phyloP scores from a whole-genome alignment of 2,888 invertebrate genomes.

The Cacoxenus indagator region DNA sequence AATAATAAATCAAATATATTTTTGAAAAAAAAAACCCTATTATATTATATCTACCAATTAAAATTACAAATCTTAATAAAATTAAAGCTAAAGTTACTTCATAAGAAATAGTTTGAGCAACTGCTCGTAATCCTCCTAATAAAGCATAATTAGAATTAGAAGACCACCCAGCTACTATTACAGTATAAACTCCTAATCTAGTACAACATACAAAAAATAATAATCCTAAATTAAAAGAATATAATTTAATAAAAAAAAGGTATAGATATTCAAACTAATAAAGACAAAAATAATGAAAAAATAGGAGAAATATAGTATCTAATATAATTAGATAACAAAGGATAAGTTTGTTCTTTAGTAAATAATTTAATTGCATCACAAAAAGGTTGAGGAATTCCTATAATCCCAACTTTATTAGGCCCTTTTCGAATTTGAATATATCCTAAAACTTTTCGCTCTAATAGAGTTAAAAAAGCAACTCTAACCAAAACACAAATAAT shows the following conservation, averaged over 20 bases:
- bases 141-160: constrained; percentile 82
- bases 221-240: constrained; percentile 74
- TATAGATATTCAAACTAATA: constrained; percentile 74
- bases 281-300: constrained; percentile 74
- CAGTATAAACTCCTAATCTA: constrained; percentile 76
- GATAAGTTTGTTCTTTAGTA: constrained; percentile 76
- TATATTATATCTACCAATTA: constrained; percentile 75
- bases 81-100: constrained; percentile 80
- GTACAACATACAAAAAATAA: constrained; percentile 78
- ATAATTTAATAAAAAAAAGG: constrained; percentile 74
- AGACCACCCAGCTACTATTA: constrained; percentile 77
- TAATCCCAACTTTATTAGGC: constrained; percentile 78
- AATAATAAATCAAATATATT: constrained; percentile 73
- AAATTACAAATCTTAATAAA: constrained; percentile 75
- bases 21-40: constrained; percentile 72
- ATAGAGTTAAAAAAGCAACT: constrained; percentile 79
- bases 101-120: constrained; percentile 84
- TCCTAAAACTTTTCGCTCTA: constrained; percentile 47
- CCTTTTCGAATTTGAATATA: constrained; percentile 83
- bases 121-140: constrained; percentile 77
- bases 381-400: constrained; percentile 79
- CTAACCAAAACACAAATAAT: constrained; percentile 76
- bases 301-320: constrained; percentile 76
- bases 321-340: constrained; percentile 75
- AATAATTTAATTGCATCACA: constrained; percentile 82